phyloP scores from a whole-genome alignment of 2,888 invertebrate genomes.

The Schizotus pectinicornis region DNA sequence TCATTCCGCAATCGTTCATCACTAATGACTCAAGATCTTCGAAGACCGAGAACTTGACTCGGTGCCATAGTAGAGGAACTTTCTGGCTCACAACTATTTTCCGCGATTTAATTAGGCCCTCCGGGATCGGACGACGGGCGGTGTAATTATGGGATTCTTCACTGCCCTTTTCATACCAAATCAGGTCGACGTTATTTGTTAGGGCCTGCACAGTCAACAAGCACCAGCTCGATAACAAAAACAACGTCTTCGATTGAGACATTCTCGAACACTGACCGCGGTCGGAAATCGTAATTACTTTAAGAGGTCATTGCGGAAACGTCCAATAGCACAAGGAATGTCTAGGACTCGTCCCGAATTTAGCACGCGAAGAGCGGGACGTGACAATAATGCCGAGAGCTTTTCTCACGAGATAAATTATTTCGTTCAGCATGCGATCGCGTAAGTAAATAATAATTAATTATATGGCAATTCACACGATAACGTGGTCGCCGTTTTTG shows the following conservation, averaged over 20 bases:
- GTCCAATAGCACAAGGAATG: no score
- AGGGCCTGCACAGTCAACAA: background rate
- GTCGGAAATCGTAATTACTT: conserved; percentile 1
- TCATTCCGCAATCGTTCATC: conserved; percentile 42
- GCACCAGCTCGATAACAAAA: background rate
- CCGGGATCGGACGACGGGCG: conserved; percentile 37
- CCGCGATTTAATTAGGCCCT: conserved; percentile 36
- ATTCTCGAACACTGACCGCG: conserved; percentile 8
- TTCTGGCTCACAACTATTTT: conserved; percentile 43
- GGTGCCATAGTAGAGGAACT: conserved; percentile 37
- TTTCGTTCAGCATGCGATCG: no score
- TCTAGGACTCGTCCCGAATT: no score
- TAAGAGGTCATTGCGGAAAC: background rate
- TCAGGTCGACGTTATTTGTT: conserved; percentile 33
- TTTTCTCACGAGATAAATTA: no score
- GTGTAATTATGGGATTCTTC: conserved; percentile 35
- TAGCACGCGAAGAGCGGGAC: conserved; percentile 4
- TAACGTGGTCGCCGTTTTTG: no score
- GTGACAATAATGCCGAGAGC: conserved; percentile 16
- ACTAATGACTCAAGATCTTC: conserved; percentile 37
- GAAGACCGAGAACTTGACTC: conserved; percentile 40
- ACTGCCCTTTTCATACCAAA: conserved; percentile 38
- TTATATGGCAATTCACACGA: no score
- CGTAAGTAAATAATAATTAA: no score
- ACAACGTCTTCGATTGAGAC: background rate